Conservation (phyloP, 2,113 vertebrate species). For the Spermophilus dauricus region DNA sequence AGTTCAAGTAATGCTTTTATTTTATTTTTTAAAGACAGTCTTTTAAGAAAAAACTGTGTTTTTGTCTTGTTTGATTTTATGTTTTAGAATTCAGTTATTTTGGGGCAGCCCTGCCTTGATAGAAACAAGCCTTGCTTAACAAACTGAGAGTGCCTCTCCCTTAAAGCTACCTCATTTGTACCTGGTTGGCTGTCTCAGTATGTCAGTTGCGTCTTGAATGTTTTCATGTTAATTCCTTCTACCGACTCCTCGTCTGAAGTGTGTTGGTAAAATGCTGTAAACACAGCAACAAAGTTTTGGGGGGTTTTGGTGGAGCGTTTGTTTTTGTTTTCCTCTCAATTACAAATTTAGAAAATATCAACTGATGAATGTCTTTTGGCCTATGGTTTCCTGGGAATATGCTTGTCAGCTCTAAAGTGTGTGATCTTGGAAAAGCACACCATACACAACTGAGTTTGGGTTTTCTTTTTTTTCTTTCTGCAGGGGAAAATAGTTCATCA, state of each 20-base stretch:
- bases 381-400: constrained; percentile 61
- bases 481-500: constrained; percentile 98
- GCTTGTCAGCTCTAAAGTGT: not conserved
- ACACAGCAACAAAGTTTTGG: rapidly evolving
- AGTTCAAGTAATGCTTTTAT: not conserved
- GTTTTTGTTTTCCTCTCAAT: not conserved
- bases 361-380: constrained; percentile 11
- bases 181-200: not conserved
- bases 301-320: not conserved
- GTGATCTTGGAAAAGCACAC: constrained; percentile 42
- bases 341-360: constrained; percentile 37
- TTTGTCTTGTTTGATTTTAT: not conserved
- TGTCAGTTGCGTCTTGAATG: not conserved
- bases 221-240: constrained; percentile 20
- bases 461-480: constrained; percentile 71
- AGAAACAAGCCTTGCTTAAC: not conserved
- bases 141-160: not conserved
- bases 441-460: constrained; percentile 2
- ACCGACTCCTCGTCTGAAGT: not conserved
- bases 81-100: constrained; percentile 35
- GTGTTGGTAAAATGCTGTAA: not conserved
- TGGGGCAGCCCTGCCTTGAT: not conserved
- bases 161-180: not conserved
- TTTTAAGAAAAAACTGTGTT: not conserved
- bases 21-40: not conserved